phyloP scores from a whole-genome alignment of 2,113 vertebrate species.

The Brevimyrus niger region DNA sequence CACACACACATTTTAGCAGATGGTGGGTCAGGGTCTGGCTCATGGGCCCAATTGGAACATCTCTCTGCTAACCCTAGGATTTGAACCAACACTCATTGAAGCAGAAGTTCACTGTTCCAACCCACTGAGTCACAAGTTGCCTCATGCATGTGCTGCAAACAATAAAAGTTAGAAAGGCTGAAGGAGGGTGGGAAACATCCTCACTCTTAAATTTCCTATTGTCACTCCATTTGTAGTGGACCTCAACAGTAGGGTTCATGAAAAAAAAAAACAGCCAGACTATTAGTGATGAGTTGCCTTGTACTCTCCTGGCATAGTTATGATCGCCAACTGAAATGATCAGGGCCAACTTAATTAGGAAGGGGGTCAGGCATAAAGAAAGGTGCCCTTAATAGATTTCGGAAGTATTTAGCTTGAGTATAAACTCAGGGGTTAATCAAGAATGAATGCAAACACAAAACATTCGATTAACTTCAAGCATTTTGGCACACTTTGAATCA shows the following conservation, averaged over 20 bases:
- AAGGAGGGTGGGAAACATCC: neutral
- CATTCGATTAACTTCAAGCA: conserved; percentile 55
- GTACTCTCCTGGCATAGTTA: conserved; percentile 34
- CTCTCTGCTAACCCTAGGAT: neutral
- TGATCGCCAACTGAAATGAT: conserved; percentile 47
- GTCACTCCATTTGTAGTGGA: conserved; percentile 30
- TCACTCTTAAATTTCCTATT: conserved; percentile 23
- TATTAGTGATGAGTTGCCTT: conserved; percentile 39
- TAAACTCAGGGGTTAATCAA: conserved; percentile 62
- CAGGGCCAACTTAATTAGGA: conserved; percentile 50
- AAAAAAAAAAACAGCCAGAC: conserved; percentile 22
- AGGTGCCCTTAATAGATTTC: conserved; percentile 46
- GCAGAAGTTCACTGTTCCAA: neutral
- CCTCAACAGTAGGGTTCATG: conserved; percentile 27
- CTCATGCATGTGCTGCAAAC: neutral
- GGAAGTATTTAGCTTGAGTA: conserved; percentile 53
- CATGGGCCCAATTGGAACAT: neutral
- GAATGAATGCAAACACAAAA: conserved; percentile 63
- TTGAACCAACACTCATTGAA: neutral
- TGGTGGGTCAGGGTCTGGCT: neutral
- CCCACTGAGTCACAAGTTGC: neutral
- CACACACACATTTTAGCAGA: neutral
- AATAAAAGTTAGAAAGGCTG: neutral
- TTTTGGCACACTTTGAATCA: conserved; percentile 53
- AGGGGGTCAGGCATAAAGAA: conserved; percentile 46